These are phyloP conservation scores for Ecliptopera silaceata DNA, from an alignment of 2,888 invertebrate species.

Conservation along the genomic window DNA sequence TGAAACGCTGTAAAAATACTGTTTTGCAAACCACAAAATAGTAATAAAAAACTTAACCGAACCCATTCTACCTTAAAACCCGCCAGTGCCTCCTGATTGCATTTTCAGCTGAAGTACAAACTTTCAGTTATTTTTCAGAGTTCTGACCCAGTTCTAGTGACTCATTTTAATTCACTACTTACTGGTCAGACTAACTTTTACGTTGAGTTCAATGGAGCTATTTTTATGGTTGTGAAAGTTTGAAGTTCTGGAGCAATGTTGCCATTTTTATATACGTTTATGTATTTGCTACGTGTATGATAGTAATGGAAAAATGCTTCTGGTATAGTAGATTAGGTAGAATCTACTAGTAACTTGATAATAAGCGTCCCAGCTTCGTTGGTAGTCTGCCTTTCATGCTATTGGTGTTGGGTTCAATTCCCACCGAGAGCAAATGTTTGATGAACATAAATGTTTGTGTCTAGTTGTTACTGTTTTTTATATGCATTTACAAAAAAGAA, in stretches of 20 bases:
- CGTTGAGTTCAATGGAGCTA: neutral
- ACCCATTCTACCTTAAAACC: slow-evolving; percentile 6
- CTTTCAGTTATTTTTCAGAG: slow-evolving; percentile 20
- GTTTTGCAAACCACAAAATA: neutral
- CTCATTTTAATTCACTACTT: slow-evolving; percentile 19
- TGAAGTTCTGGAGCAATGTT: neutral
- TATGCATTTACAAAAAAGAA: no score
- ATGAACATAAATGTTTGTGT: no score
- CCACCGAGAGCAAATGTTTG: no score
- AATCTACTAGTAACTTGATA: no score
- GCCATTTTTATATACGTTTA: neutral
- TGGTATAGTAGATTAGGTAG: no score
- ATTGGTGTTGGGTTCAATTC: no score
- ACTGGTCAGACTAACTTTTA: slow-evolving; percentile 16
- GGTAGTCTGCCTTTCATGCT: no score
- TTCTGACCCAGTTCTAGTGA: slow-evolving; percentile 23
- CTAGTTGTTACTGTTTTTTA: no score
- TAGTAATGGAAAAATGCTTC: no score
- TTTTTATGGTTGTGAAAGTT: slow-evolving; percentile 2
- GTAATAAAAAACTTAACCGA: neutral
- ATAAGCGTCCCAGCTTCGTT: no score
- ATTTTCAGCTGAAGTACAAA: slow-evolving; percentile 15
- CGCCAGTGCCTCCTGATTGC: neutral
- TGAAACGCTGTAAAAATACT: no score
- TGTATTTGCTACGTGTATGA: no score